Conservation (phyloP, 2,888 invertebrate species). For the Cantharis lateralis region DNA sequence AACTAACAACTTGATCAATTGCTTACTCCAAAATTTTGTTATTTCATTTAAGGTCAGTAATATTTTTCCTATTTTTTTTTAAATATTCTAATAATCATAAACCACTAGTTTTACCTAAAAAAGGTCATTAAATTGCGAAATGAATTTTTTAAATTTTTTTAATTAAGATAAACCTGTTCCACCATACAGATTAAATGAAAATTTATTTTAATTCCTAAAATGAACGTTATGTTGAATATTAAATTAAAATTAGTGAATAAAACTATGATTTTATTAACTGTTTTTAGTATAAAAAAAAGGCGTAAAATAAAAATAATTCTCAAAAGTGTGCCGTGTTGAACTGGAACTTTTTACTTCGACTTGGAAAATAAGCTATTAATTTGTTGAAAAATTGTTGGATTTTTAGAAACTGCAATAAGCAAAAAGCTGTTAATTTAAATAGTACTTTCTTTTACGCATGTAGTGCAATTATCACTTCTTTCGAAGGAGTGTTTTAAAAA, state of each 20-base stretch:
- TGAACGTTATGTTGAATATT: neutral
- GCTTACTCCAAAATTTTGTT: neutral
- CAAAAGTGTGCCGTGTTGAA: neutral
- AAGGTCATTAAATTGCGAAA: neutral
- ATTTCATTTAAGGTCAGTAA: slow-evolving; percentile 13
- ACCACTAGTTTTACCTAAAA: neutral
- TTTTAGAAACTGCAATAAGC: neutral
- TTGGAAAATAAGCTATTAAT: neutral
- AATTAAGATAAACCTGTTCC: neutral
- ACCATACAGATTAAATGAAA: neutral
- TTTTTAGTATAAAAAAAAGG: neutral
- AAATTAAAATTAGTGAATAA: neutral
- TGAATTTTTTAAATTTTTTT: neutral
- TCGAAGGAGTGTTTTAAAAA: neutral
- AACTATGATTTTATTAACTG: neutral
- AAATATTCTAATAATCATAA: neutral
- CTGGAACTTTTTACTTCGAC: neutral
- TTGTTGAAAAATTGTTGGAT: neutral
- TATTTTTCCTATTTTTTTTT: neutral
- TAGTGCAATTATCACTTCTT: neutral
- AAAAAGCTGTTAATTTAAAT: neutral
- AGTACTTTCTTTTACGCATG: neutral
- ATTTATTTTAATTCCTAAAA: neutral
- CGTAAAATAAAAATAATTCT: neutral
- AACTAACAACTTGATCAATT: neutral